Evolutionary conservation across 92 coral and sea anemone genomes (phyloP), one percentile per base, ranked within the genome.

Genomic region (Actinernus sp.): DNA sequence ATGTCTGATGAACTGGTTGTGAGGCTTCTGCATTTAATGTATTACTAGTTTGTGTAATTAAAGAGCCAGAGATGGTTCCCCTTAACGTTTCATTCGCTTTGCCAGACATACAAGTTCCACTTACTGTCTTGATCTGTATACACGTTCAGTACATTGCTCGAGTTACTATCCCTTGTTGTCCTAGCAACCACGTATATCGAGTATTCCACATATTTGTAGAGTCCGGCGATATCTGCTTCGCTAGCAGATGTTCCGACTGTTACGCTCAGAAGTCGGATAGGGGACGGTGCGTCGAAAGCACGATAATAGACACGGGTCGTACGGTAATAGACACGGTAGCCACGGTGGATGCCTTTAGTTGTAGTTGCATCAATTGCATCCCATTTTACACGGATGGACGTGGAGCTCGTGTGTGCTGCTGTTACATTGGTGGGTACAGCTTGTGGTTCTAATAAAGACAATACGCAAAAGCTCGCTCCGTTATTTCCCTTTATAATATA

Each of bases 371-470:
- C 59, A 40, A 88, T 63, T 23, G 82, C 79, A 12, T 74, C 69
- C 97, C 97, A 92, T 5, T 55, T 26, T 21, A 92, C 93, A 19
- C 34, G 74, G 27, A 92, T 58, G 31, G 88, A 77, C 20, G 93
- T 80, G 16, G 93, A 92, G 31, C 84, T 92, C n/a, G 85, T 78
- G 66, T 73, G 72, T 34, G 31, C 49, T 5, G 84, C 88, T 22
- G 70, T 39, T 28, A 88, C 50, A 33, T 80, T 74, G 23, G 66
- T 20, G 2, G 97, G 97, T 2, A 77, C 43, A 49, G 71, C 91
- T 26, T 65, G 63, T 29, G 97, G 97, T 37, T 81, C 97, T 92
- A n/a, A n/a, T n/a, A n/a, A n/a, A n/a, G n/a, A n/a, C n/a, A n/a
- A n/a, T n/a, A n/a, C n/a, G n/a, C n/a, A n/a, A n/a, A n/a, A n/a